These are phyloP conservation scores for Byasa hedistus DNA, from an alignment of 2,888 invertebrate species.

Conservation along the genomic window DNA sequence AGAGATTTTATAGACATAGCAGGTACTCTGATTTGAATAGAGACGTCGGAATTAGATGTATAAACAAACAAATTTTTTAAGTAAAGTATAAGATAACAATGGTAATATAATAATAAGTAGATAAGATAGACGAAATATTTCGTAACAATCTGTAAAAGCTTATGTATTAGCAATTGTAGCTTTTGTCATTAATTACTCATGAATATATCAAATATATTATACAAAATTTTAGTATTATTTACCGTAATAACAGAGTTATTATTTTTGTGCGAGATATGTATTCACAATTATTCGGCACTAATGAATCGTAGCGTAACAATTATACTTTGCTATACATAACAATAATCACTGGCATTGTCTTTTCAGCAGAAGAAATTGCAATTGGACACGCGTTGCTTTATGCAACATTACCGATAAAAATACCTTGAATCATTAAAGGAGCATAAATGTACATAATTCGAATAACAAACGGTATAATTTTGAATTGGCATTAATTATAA, in stretches of 20 bases:
- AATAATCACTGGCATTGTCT: conserved; percentile 24
- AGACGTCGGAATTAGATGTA: not conserved
- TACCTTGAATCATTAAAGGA: not conserved
- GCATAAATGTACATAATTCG: conserved; percentile 1
- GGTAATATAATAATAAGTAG: not conserved
- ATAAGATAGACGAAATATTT: too few relatives aligned
- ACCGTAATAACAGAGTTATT: conserved; percentile 5
- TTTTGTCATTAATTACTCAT: too few relatives aligned
- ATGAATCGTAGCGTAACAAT: conserved; percentile 2
- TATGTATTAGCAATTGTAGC: too few relatives aligned
- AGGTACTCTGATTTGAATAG: not conserved
- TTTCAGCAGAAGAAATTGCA: conserved; percentile 22
- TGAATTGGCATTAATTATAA: conserved; percentile 13
- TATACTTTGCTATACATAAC: conserved; percentile 1
- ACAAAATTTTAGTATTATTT: not conserved
- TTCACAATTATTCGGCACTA: conserved; percentile 5
- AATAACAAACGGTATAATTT: not conserved
- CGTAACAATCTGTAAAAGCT: too few relatives aligned
- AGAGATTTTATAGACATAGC: too few relatives aligned
- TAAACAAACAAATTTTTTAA: not conserved
- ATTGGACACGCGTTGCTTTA: conserved; percentile 26
- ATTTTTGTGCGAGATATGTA: conserved; percentile 1
- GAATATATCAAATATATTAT: too few relatives aligned
- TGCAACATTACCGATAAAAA: conserved; percentile 15
- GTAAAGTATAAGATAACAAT: not conserved